phyloP scores from a whole-genome alignment of 2,797 vertebrate genomes.

The Spinus olivaceus region DNA sequence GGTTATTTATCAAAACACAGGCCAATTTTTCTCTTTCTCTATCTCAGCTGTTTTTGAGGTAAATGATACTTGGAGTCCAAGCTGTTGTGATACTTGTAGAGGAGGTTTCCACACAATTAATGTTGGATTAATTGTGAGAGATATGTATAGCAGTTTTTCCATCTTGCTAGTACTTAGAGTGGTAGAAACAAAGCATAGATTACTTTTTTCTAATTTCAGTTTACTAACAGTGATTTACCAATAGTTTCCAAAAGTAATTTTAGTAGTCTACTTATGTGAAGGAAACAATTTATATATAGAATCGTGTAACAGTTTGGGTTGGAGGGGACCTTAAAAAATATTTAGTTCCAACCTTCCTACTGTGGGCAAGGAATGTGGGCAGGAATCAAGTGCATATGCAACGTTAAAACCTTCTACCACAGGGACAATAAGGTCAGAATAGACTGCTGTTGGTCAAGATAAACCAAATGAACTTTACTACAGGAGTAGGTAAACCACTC shows the following conservation, averaged over 20 bases:
- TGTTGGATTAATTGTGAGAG: neutral
- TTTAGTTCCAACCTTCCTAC: neutral
- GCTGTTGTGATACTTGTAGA: neutral
- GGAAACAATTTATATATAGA: neutral
- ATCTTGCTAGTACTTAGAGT: neutral
- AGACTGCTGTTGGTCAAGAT: neutral
- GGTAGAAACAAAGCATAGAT: neutral
- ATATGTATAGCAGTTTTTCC: neutral
- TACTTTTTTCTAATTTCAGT: neutral
- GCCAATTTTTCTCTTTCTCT: neutral
- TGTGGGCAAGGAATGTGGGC: neutral
- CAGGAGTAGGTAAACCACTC: neutral
- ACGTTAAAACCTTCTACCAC: neutral
- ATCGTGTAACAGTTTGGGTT: neutral
- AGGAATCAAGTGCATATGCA: neutral
- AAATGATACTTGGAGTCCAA: neutral
- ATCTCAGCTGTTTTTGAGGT: neutral
- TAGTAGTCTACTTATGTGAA: neutral
- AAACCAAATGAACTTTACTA: neutral
- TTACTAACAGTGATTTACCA: neutral
- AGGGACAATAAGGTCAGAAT: neutral
- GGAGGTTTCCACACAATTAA: neutral
- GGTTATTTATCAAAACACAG: neutral
- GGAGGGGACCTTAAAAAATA: neutral
- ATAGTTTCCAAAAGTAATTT: neutral